phyloP scores from a whole-genome alignment of 2,888 invertebrate genomes.

The Teleiodes luculella region DNA sequence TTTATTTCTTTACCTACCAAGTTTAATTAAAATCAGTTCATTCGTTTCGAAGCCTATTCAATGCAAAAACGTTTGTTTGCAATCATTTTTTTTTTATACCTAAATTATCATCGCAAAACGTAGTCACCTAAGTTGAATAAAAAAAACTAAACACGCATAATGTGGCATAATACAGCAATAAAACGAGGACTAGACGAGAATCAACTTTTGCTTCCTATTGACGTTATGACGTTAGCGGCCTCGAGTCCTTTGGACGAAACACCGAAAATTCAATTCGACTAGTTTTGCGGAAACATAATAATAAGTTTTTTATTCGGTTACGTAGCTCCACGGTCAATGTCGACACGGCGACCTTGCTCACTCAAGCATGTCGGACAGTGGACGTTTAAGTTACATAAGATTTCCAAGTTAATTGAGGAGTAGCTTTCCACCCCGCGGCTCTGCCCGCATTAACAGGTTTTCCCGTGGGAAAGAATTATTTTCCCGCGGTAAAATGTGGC shows the following conservation, averaged over 20 bases:
- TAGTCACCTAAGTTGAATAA: too few species aligned
- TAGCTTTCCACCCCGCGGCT: too few species aligned
- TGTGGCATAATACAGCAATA: neutral
- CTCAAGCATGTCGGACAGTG: conserved; percentile 62
- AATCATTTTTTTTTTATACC: neutral
- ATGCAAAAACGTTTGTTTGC: too few species aligned
- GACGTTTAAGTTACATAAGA: conserved; percentile 58
- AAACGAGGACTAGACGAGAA: neutral
- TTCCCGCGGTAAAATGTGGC: too few species aligned
- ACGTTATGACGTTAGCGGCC: conserved; percentile 32
- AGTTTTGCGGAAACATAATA: conserved; percentile 72
- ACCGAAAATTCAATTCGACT: conserved; percentile 36
- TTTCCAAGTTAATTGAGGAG: neutral
- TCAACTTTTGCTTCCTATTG: conserved; percentile 21
- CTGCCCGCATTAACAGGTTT: too few species aligned
- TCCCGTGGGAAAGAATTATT: too few species aligned
- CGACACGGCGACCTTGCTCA: conserved; percentile 68
- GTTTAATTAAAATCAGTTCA: too few species aligned
- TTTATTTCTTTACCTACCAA: too few species aligned
- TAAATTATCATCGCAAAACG: neutral
- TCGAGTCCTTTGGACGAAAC: conserved; percentile 35
- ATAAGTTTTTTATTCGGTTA: conserved; percentile 54
- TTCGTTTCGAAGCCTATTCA: too few species aligned
- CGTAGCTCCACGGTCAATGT: conserved; percentile 74
- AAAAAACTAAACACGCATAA: too few species aligned